phyloP scores from a whole-genome alignment of 2,113 vertebrate species.

The Oplegnathus fasciatus region DNA sequence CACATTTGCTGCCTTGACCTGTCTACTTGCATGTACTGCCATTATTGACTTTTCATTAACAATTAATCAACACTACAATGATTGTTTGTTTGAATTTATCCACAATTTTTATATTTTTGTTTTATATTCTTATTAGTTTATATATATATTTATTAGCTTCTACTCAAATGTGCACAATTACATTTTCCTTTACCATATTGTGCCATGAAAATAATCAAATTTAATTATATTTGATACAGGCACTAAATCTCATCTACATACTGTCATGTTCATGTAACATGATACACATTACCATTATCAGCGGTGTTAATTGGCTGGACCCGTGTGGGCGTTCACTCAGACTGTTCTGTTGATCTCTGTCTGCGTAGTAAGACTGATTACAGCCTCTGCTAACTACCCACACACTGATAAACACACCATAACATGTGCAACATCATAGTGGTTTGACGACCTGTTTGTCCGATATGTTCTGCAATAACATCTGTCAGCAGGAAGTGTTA shows the following conservation, averaged over 20 bases:
- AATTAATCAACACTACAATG: background rate
- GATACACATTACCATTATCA: background rate
- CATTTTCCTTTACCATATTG: background rate
- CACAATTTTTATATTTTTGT: background rate
- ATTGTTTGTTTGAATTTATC: background rate
- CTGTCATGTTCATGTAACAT: background rate
- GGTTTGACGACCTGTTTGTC: background rate
- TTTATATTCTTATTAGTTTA: too few relatives aligned
- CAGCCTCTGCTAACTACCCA: constrained; percentile 26
- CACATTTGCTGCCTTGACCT: background rate
- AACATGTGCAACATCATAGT: background rate
- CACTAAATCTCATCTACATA: background rate
- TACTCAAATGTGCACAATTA: background rate
- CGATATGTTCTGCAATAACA: background rate
- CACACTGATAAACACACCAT: constrained; percentile 21
- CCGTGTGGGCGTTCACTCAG: background rate
- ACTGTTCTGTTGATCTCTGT: background rate
- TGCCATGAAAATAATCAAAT: background rate
- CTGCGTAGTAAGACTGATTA: background rate
- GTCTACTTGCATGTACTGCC: background rate
- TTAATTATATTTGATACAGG: background rate
- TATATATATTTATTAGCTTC: background rate
- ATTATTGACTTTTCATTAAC: background rate
- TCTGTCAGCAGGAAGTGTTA: background rate
- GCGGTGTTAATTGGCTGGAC: background rate